Base-by-base conservation (phyloP, 2,797 vertebrate genomes). In the Cirrhinus molitorella region DNA sequence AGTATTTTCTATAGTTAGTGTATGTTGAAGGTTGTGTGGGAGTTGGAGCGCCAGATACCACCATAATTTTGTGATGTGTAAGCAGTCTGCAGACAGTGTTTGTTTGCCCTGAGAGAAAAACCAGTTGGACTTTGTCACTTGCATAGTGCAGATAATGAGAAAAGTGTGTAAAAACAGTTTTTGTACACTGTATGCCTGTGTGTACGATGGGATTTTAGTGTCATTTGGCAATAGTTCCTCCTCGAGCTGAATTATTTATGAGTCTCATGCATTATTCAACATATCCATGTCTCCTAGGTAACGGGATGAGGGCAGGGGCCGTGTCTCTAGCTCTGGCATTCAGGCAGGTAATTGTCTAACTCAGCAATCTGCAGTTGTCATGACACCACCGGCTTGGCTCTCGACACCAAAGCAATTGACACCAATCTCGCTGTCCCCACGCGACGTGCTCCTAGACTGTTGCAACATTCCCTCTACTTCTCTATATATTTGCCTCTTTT, bases 251-350 rank as follows among this genome's bases (percentile, higher is more conserved):
- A 92, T 94, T 90, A 94, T 94, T 92, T 87, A 94, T 91, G 79
- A 91, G 28, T 45, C 53, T 17, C 87, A 93, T 94, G 88, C 89
- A 92, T 93, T 90, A 94, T 93, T 92, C 67, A 94, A 86, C 86
- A 43, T 80, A 23, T 71, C 81, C 81, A 84, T 80, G 85, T 88
- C 47, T 63, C 87, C 72, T 3, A 47, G 87, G 90, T 78, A 85
- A 87, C 91, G 80, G 73, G 67, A 83, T 61, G 34, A 76, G 78
- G 86, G 84, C 85, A 87, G 82, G 88, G 88, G 87, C 87, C 67
- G 82, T 71, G 80, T 89, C 89, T 91, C 87, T 85, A 76, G 79
- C 84, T 73, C 63, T 83, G 84, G 72, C 66, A 86, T 40, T 85
- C 89, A 81, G 71, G 70, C 87, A 87, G 63, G 85, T 83, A 73